A percentile compares a stretch with the other conserved stretches of the same genome.
phyloP scores from a whole-genome alignment of 1,140 invertebrate species.

The Trialeurodes vaporariorum region DNA sequence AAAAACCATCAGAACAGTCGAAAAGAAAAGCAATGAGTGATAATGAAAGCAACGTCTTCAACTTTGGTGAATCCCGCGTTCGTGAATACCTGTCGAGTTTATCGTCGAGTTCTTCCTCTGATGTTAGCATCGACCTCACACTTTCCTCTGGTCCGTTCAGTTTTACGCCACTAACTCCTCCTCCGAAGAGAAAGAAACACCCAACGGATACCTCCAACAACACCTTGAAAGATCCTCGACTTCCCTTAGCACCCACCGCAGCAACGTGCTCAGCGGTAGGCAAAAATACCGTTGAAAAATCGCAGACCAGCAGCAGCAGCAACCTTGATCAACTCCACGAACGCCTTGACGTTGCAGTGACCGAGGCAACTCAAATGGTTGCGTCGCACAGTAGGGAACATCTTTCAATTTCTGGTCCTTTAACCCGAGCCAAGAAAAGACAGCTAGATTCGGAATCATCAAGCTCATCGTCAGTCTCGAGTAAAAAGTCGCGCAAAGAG shows the following conservation, averaged over 20 bases:
- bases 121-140: not conserved
- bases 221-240: not conserved
- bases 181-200: not conserved
- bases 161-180: not conserved
- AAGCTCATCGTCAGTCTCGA: not conserved
- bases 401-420: conserved; percentile 14
- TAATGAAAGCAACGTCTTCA: conserved; percentile 36
- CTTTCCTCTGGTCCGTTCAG: not conserved
- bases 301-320: not conserved
- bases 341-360: conserved; percentile 3
- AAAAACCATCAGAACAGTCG: conserved; percentile 2
- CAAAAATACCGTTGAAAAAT: not conserved
- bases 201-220: no score
- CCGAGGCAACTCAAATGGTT: conserved; percentile 2
- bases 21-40: conserved; percentile 10
- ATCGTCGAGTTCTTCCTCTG: conserved; percentile 32
- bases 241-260: conserved; percentile 4
- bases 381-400: not conserved
- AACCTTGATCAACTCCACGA: conserved; percentile 5
- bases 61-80: conserved; percentile 41
- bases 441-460: conserved; percentile 18
- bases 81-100: conserved; percentile 41
- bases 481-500: not conserved
- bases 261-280: conserved; percentile 6
- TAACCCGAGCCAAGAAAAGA: conserved; percentile 22